Base-by-base conservation (phyloP, 1,140 invertebrate species). In the Limonius californicus region DNA sequence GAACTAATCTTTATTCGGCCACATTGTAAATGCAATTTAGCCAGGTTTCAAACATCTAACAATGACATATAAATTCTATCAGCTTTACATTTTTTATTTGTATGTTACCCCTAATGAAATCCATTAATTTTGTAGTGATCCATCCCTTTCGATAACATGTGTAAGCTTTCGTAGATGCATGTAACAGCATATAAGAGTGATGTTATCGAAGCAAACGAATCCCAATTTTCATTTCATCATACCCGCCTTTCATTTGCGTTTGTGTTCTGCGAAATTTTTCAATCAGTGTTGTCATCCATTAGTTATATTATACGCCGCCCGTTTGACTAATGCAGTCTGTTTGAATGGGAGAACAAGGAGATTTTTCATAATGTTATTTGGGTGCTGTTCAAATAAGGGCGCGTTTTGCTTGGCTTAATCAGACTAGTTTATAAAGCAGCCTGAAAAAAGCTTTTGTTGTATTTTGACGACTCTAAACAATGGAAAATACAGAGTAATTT, bases 341-440 rank as follows among this genome's bases (percentile, higher is more conserved):
- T 21, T 67, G 65, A 69, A 67, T 65, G 56, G 58, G 27, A 63
- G 63, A 67, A 69, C 62, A 67, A 69, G 62, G 62, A 62, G 45
- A 66, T 66, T 64, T 64, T 64, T 47, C 59, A 64, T 63, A 64
- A 64, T 56, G 56, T 47, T 61, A 54, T 59, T 61, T 67, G 47
- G 27, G 57, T 63, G 35, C 47, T 23, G 39, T 43, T 59, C 14
- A 50, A 59, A 67, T 71, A 68, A 69, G 66, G 65, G 65, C 64
- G 68, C 63, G 59, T 70, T 71, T 72, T 63, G 72, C 70, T 66
- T 69, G 66, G 55, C 70, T 70, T 72, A 74, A 72, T 74, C 71
- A 72, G 72, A 74, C 72, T 72, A 71, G 69, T 74, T 74, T 74
- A 72, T 69, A 69, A 71, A 69, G 68, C 65, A 21, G 61, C 45